Conservation (phyloP, 2,113 vertebrate genomes). For the Platysternon megacephalum region DNA sequence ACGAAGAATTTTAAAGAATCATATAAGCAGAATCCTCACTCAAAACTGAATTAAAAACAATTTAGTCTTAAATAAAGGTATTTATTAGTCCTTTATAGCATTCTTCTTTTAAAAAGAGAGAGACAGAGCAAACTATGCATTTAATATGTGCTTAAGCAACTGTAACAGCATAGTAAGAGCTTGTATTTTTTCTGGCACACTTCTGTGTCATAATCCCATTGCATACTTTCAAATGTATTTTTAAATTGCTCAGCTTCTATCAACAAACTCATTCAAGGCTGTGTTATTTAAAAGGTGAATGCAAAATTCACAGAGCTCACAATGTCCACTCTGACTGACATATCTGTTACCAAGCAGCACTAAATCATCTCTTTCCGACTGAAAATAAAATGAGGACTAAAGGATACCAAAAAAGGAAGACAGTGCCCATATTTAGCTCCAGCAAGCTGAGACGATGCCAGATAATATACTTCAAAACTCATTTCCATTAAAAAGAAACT, state of each 20-base stretch:
- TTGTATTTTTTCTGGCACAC: constrained; percentile 61
- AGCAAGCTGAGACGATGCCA: neutral
- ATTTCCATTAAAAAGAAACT: constrained; percentile 28
- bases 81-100: neutral
- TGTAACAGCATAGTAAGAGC: constrained; percentile 28
- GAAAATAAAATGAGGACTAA: constrained; percentile 31
- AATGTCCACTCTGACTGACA: neutral
- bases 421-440: constrained; percentile 11
- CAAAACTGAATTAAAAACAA: neutral
- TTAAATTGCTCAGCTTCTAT: constrained; percentile 52
- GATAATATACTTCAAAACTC: constrained; percentile 26
- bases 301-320: neutral
- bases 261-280: constrained; percentile 47
- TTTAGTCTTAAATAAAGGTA: neutral
- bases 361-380: neutral
- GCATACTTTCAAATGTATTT: constrained; percentile 56
- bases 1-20: neutral
- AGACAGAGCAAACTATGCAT: constrained; percentile 8
- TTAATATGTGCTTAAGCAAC: constrained; percentile 35
- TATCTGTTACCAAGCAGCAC: neutral
- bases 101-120: neutral
- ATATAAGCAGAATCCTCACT: neutral
- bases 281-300: constrained; percentile 26
- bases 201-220: constrained; percentile 39
- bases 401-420: constrained; percentile 16